A percentile compares a stretch with the other conserved stretches of the same genome.
These are phyloP conservation scores for Chrysina gloriosa DNA, from an alignment of 2,888 invertebrate species.

Conservation along the genomic window DNA sequence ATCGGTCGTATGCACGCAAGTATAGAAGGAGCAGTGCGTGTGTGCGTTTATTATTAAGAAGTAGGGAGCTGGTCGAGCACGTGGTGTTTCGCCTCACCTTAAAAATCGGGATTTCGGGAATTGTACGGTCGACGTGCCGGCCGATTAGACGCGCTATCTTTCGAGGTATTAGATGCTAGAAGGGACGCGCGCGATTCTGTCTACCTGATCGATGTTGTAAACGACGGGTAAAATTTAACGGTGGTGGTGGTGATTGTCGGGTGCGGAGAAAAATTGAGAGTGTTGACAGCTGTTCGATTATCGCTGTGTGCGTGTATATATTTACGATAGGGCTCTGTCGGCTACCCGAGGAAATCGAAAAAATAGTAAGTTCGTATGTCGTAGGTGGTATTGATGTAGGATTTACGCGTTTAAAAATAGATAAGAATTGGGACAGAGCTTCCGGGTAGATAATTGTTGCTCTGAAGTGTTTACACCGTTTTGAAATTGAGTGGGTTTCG, in stretches of 20 bases:
- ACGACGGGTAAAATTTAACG: slow-evolving; percentile 4
- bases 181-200: slow-evolving; percentile 5
- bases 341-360: slow-evolving; percentile 11
- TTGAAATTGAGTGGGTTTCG: too few relatives aligned
- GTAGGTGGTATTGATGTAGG: slow-evolving; percentile 11
- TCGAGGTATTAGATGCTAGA: not conserved
- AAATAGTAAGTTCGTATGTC: not conserved
- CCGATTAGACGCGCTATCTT: slow-evolving; percentile 17
- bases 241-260: not conserved
- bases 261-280: slow-evolving; percentile 2
- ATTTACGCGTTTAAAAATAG: slow-evolving; percentile 13
- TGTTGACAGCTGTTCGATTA: slow-evolving; percentile 16
- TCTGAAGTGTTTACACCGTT: too few relatives aligned
- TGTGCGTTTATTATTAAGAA: slow-evolving; percentile 37
- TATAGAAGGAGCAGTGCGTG: not conserved
- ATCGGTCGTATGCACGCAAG: not conserved
- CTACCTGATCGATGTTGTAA: slow-evolving; percentile 11
- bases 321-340: slow-evolving; percentile 13
- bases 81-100: slow-evolving; percentile 25
- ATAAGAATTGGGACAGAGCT: slow-evolving; percentile 2
- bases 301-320: not conserved
- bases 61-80: slow-evolving; percentile 12
- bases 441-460: slow-evolving; percentile 7
- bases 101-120: slow-evolving; percentile 34
- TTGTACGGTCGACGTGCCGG: not conserved